Evolutionary conservation across 2,888 invertebrate species (phyloP).

Genomic region (Charanyca ferruginea): DNA sequence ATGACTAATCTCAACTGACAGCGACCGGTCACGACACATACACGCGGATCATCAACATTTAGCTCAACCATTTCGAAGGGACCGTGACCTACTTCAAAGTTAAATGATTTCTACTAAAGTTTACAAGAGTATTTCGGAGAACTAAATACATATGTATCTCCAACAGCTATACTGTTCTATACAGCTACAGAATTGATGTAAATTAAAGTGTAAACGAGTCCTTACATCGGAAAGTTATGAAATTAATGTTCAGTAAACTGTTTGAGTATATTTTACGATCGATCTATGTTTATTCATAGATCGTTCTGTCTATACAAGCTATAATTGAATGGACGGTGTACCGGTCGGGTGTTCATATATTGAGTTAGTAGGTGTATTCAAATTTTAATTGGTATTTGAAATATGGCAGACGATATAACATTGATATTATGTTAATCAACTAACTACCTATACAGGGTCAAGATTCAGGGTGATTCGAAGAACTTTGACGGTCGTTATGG

Average conservation of each 20-base stretch:
- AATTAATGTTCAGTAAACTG: constrained; percentile 25
- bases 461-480: no score
- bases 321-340: constrained; percentile 26
- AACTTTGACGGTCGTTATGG: no score
- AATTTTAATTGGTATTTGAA: constrained; percentile 23
- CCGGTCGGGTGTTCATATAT: neutral
- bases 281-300: constrained; percentile 44
- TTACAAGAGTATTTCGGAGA: no score
- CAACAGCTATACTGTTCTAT: neutral
- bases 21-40: no score
- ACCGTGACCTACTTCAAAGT: no score
- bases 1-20: no score
- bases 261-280: constrained; percentile 32
- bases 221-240: constrained; percentile 26
- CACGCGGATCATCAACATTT: no score
- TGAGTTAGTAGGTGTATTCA: constrained; percentile 21
- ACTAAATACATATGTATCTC: no score
- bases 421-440: neutral
- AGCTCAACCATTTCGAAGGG: no score
- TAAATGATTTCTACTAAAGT: no score
- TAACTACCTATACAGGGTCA: neutral
- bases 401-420: constrained; percentile 7
- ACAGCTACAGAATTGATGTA: neutral
- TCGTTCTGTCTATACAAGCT: constrained; percentile 13
- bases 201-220: neutral